phyloP scores from a whole-genome alignment of 1,140 invertebrate genomes.

The Euglossa dilemma region DNA sequence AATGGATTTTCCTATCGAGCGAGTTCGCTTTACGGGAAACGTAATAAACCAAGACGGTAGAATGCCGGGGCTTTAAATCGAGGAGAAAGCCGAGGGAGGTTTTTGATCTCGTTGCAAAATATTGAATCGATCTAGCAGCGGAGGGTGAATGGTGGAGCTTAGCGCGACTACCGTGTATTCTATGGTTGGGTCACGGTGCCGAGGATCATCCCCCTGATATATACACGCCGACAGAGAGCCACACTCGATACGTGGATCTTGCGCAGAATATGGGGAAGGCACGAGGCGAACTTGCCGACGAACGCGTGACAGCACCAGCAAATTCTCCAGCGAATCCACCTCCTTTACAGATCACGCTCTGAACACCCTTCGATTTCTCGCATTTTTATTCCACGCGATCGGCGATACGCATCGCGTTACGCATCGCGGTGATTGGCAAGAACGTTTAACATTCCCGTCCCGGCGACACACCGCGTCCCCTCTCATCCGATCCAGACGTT shows the following conservation, averaged over 20 bases:
- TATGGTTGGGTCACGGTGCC: slow-evolving; percentile 35
- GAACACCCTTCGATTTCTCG: neutral
- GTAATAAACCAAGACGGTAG: slow-evolving; percentile 48
- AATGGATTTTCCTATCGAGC: neutral
- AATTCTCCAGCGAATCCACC: slow-evolving; percentile 45
- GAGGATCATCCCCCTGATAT: slow-evolving; percentile 63
- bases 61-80: slow-evolving; percentile 30
- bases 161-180: slow-evolving; percentile 63
- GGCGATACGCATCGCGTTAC: neutral
- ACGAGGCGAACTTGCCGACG: slow-evolving; percentile 54
- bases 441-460: neutral
- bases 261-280: slow-evolving; percentile 40
- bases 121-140: slow-evolving; percentile 69
- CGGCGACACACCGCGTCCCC: neutral
- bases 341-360: slow-evolving; percentile 21
- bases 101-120: slow-evolving; percentile 71
- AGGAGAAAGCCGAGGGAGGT: slow-evolving; percentile 24
- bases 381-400: neutral
- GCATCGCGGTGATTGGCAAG: neutral
- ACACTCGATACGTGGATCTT: slow-evolving; percentile 50
- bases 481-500: slow-evolving; percentile 59
- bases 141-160: slow-evolving; percentile 72
- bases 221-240: slow-evolving; percentile 32
- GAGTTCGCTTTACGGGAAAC: slow-evolving; percentile 9
- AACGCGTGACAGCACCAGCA: slow-evolving; percentile 59